phyloP scores from a whole-genome alignment of 2,888 invertebrate genomes.

The Diarsia mendica region DNA sequence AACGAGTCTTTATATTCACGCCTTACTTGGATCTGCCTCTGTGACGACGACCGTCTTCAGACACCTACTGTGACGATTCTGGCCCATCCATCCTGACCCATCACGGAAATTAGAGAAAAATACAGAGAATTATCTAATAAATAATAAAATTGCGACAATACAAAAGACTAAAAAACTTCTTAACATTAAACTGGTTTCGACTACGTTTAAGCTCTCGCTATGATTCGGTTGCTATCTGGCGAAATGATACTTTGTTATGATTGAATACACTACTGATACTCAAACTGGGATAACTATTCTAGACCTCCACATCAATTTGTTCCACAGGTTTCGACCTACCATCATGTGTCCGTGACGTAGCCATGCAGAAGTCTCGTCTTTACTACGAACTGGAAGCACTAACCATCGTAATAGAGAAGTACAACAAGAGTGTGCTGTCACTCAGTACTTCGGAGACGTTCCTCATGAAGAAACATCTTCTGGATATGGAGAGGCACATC shows the following conservation, averaged over 20 bases:
- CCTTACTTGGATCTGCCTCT: no score
- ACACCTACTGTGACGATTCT: no score
- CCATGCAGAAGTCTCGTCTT: slow-evolving; percentile 91
- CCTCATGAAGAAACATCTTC: slow-evolving; percentile 92
- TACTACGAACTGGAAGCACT: slow-evolving; percentile 92
- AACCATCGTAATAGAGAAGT: slow-evolving; percentile 90
- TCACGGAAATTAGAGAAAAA: no score
- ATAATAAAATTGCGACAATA: not conserved
- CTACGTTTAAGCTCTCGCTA: not conserved
- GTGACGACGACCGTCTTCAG: no score
- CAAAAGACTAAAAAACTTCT: not conserved
- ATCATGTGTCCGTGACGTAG: slow-evolving; percentile 86
- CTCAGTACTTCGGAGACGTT: slow-evolving; percentile 93
- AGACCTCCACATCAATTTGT: not conserved
- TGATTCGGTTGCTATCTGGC: not conserved
- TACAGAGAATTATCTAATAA: not conserved
- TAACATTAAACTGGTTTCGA: no score
- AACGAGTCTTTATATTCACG: no score
- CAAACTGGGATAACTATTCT: not conserved
- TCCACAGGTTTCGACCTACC: slow-evolving; percentile 85
- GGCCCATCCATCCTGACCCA: no score
- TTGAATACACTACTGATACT: not conserved
- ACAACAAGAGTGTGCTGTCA: slow-evolving; percentile 91
- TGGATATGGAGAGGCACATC: slow-evolving; percentile 93
- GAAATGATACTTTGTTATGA: not conserved